Percentiles rank a stretch among this genome's conserved stretches.
These are phyloP conservation scores for Sicus ferrugineus DNA, from an alignment of 2,888 invertebrate species.

Conservation along the genomic window DNA sequence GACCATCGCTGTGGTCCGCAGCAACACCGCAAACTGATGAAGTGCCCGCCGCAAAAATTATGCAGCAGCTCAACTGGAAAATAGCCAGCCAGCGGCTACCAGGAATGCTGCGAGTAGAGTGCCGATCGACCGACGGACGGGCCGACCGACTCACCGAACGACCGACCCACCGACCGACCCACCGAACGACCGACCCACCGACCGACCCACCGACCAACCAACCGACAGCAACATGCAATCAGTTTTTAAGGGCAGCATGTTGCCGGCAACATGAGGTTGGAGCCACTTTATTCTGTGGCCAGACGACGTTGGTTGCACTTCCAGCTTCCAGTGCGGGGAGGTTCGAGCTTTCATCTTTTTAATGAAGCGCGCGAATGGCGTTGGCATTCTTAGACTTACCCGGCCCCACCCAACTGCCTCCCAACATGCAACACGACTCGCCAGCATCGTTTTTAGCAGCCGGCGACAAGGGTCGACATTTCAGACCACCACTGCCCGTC, in stretches of 20 bases:
- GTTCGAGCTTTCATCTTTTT: constrained; percentile 4
- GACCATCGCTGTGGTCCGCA: background rate
- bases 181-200: too few species aligned
- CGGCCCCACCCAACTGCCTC: background rate
- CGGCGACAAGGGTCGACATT: too few species aligned
- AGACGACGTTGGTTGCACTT: background rate
- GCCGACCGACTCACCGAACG: too few species aligned
- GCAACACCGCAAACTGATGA: constrained; percentile 17
- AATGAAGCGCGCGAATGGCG: constrained; percentile 8
- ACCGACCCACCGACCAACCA: too few species aligned
- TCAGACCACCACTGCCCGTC: constrained; percentile 8
- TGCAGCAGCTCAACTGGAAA: constrained; percentile 7
- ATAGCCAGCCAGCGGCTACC: background rate
- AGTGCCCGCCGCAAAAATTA: constrained; percentile 20
- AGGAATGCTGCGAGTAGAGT: background rate
- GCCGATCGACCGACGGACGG: background rate
- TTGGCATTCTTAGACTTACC: background rate
- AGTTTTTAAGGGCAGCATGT: background rate
- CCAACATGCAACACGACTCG: too few species aligned
- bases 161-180: too few species aligned
- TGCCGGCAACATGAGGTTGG: background rate
- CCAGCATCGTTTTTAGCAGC: too few species aligned
- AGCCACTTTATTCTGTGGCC: constrained; percentile 5
- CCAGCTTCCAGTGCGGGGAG: too few species aligned
- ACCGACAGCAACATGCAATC: background rate